These are phyloP conservation scores for Helostoma temminkii DNA, from an alignment of 2,797 vertebrate genomes.

Conservation along the genomic window DNA sequence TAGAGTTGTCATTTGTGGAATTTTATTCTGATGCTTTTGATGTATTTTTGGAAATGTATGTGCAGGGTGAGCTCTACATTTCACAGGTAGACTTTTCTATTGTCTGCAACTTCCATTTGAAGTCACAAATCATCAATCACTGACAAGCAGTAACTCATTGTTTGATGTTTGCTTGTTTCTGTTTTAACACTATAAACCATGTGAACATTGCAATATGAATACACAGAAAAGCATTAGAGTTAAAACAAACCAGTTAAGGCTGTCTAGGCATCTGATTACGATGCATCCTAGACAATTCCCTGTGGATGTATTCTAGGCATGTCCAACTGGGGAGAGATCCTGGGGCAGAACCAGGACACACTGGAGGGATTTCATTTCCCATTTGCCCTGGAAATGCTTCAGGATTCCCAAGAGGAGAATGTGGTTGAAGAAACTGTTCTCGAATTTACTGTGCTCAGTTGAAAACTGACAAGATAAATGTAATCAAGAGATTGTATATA, in stretches of 20 bases:
- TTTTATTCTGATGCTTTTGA: not conserved
- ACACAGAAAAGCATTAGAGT: not conserved
- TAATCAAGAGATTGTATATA: not conserved
- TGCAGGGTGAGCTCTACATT: not conserved
- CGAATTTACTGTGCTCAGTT: too few relatives aligned
- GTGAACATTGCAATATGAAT: not conserved
- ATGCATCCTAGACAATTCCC: constrained; percentile 3
- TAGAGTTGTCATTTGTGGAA: not conserved
- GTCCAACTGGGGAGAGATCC: constrained; percentile 19
- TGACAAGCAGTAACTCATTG: too few relatives aligned
- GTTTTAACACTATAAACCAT: not conserved
- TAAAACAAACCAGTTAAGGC: constrained; percentile 7
- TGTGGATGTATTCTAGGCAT: not conserved
- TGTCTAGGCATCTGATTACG: not conserved
- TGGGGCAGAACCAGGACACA: constrained; percentile 17
- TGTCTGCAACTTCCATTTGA: not conserved
- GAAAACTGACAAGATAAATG: not conserved
- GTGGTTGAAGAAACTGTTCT: constrained; percentile 4
- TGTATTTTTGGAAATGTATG: not conserved
- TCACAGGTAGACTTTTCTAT: not conserved
- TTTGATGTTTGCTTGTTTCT: too few relatives aligned
- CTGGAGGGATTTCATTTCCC: constrained; percentile 18
- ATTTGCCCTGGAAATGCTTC: constrained; percentile 25
- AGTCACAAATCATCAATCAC: not conserved
- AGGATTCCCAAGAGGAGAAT: constrained; percentile 12